Conservation (phyloP, 37 sponge, comb jelly and placozoan genomes). For the Spongia lamella region DNA sequence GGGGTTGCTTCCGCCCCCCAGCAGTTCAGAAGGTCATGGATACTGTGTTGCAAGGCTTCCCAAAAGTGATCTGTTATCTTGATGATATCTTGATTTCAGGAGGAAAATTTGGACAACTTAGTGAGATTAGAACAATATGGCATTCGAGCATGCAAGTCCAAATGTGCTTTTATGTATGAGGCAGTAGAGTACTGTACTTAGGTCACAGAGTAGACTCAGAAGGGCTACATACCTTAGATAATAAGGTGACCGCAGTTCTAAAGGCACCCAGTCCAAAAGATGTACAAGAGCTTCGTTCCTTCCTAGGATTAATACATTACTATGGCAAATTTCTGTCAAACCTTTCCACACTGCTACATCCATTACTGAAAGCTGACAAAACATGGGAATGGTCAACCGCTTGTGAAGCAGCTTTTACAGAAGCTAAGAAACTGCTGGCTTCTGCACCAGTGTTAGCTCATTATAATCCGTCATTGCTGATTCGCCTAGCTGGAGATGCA, state of each 20-base stretch:
- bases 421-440: constrained; percentile 5
- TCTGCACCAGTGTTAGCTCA: constrained; percentile 13
- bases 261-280: constrained; percentile 21
- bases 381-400: constrained; percentile 4
- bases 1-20: constrained; percentile 20
- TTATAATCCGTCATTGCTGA: constrained; percentile 12
- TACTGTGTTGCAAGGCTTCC: constrained; percentile 9
- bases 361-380: neutral
- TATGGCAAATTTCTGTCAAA: constrained; percentile 19
- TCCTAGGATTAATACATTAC: constrained; percentile 28
- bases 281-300: constrained; percentile 1
- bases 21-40: constrained; percentile 15
- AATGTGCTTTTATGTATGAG: constrained; percentile 1
- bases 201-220: neutral
- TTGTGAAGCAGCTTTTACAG: constrained; percentile 10
- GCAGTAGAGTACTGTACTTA: constrained; percentile 4
- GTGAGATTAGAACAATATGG: constrained; percentile 4
- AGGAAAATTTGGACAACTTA: constrained; percentile 1
- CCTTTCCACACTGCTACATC: constrained; percentile 20
- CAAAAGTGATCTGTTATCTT: constrained; percentile 1
- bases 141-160: neutral
- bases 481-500: constrained; percentile 12
- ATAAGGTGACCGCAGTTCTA: neutral
- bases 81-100: constrained; percentile 30
- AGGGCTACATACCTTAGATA: constrained; percentile 10